Base-by-base conservation (phyloP, 2,888 invertebrate species). In the Eristalis pertinax region DNA sequence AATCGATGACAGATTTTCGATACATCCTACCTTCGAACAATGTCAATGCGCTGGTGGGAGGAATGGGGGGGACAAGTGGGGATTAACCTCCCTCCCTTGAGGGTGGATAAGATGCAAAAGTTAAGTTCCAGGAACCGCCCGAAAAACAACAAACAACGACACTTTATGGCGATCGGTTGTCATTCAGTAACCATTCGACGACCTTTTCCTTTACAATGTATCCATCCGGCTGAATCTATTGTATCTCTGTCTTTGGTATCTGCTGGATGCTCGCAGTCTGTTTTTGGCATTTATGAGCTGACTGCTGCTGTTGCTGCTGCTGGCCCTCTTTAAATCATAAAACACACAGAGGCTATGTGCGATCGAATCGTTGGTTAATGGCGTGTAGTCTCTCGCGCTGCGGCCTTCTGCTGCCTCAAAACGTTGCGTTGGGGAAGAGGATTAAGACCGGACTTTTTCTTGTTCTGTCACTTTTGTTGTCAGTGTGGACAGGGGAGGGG, bases 311-410 rank as follows among this genome's bases (percentile, higher is more conserved):
- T n/a, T 26, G 26, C 26, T 26, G 26, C 26, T 35, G 35, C 41
- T 83, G 83, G 75, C 84, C 87, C 79, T 76, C 67, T 83, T 79
- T 83, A 64, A 83, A 84, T 87, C 84, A 84, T 84, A 87, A 87
- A 87, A 87, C 84, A 74, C 84, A 60, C 26, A 24, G 26, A 58
- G 72, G 84, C 74, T 86, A 68, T 68, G 65, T 81, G 63, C 77
- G 68, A 68, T 74, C 56, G 22, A 15, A 24, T 60, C 60, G 24
- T 13, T 29, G 24, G 24, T 29, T 60, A 60, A 60, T 26, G 38
- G 22, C 19, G 50, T 32, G 32, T 63, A 15, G 62, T 50, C 38
- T 38, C 13, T 32, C 32, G 4, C 32, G 32, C 38, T 13, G 13
- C 38, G 38, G 38, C 38, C 38, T 11, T 38, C 38, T 32, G 29